Conservation (phyloP, 2,888 invertebrate species). For the Chaitophorus viminalis region DNA sequence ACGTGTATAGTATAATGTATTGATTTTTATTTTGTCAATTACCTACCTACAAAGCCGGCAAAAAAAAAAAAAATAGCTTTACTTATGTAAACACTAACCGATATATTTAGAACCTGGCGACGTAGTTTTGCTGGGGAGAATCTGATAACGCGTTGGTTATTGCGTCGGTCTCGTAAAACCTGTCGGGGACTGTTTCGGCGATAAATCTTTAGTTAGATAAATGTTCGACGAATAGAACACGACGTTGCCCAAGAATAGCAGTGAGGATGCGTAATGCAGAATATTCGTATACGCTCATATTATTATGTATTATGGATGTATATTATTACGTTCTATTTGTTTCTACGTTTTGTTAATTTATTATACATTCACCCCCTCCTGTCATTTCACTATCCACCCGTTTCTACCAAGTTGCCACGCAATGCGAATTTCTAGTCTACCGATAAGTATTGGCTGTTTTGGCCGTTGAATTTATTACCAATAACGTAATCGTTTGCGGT, state of each 20-base stretch:
- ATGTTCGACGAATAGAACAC: constrained; percentile 9
- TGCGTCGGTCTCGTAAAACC: constrained; percentile 24
- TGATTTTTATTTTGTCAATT: no score
- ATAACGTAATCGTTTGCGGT: constrained; percentile 16
- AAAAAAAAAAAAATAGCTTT: no score
- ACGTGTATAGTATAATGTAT: no score
- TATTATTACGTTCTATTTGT: neutral
- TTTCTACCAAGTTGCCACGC: neutral
- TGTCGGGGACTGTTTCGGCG: constrained; percentile 15
- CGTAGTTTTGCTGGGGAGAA: neutral
- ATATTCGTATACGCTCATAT: neutral
- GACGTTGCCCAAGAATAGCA: neutral
- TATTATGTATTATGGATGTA: neutral
- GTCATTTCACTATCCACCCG: neutral
- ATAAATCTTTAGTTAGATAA: constrained; percentile 46
- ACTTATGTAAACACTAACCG: no score
- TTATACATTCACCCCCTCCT: constrained; percentile 7
- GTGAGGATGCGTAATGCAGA: neutral
- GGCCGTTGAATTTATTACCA: constrained; percentile 41
- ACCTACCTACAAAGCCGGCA: no score
- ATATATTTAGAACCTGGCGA: no score
- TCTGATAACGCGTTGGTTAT: constrained; percentile 43
- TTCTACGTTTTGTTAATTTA: constrained; percentile 43
- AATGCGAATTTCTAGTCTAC: neutral
- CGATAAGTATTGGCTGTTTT: neutral